phyloP scores from a whole-genome alignment of 2,888 invertebrate species.

The Empis livida region DNA sequence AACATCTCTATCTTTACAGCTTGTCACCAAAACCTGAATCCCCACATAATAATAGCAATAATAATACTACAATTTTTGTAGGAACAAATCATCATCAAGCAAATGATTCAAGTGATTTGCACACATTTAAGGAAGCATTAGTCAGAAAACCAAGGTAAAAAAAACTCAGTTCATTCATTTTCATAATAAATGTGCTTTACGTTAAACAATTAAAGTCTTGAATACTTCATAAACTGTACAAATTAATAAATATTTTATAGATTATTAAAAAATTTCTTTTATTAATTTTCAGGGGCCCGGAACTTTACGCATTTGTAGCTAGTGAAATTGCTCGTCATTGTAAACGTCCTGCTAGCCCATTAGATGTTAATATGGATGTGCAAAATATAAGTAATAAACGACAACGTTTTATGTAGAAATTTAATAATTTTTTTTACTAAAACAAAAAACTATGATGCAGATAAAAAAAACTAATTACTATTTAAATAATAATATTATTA shows the following conservation, averaged over 20 bases:
- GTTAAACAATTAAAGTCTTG: no score
- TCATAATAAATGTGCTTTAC: no score
- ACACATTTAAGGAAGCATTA: conserved; percentile 62
- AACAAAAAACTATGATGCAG: background rate
- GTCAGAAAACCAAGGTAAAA: conserved; percentile 39
- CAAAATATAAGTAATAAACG: conserved; percentile 58
- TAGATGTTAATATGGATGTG: conserved; percentile 64
- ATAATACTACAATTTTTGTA: conserved; percentile 8
- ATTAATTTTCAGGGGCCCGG: conserved; percentile 32
- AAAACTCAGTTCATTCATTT: no score
- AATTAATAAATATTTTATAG: background rate
- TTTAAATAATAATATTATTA: background rate
- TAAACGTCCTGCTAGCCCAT: conserved; percentile 53
- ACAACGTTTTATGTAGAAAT: conserved; percentile 50
- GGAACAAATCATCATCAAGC: conserved; percentile 17
- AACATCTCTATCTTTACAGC: no score
- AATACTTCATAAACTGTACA: no score
- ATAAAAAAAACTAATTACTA: background rate
- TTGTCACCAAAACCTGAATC: conserved; percentile 41
- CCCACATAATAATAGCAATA: conserved; percentile 21
- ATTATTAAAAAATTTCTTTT: background rate
- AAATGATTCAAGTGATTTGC: conserved; percentile 45
- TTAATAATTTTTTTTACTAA: background rate
- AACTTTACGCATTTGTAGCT: conserved; percentile 58
- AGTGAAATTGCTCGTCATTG: conserved; percentile 61